Conservation (phyloP, 2,113 vertebrate genomes). For the Elephas maximus region DNA sequence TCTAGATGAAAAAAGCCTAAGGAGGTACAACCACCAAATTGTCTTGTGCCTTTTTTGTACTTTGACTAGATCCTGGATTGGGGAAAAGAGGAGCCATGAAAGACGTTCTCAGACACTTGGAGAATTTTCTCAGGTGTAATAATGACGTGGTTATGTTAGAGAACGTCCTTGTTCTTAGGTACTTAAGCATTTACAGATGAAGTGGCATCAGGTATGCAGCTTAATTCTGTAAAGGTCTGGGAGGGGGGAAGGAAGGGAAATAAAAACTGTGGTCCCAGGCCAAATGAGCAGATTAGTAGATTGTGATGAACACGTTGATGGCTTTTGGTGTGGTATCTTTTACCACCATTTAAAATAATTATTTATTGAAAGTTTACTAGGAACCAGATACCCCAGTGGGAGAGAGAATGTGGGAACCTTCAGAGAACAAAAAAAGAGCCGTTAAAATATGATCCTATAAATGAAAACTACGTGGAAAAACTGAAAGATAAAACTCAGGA, state of each 20-base stretch:
- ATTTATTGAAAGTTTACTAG: not conserved
- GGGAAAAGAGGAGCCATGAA: not conserved
- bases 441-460: not conserved
- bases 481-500: not conserved
- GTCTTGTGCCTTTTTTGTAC: not conserved
- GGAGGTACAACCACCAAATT: not conserved
- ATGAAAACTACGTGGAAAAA: not conserved
- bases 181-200: not conserved
- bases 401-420: not conserved
- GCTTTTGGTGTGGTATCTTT: not conserved
- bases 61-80: not conserved
- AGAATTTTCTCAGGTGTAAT: not conserved
- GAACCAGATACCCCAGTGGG: not conserved
- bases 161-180: not conserved
- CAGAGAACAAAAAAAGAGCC: not conserved
- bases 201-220: not conserved
- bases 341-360: not conserved
- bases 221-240: not conserved
- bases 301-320: not conserved
- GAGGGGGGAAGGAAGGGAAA: not conserved
- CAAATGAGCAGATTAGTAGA: not conserved
- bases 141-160: not conserved
- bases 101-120: not conserved
- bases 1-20: not conserved
- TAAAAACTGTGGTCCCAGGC: not conserved